A percentile compares a stretch with the other conserved stretches of the same genome.
Evolutionary conservation across 2,888 invertebrate genomes (phyloP).

Genomic region (Sericinus montela): DNA sequence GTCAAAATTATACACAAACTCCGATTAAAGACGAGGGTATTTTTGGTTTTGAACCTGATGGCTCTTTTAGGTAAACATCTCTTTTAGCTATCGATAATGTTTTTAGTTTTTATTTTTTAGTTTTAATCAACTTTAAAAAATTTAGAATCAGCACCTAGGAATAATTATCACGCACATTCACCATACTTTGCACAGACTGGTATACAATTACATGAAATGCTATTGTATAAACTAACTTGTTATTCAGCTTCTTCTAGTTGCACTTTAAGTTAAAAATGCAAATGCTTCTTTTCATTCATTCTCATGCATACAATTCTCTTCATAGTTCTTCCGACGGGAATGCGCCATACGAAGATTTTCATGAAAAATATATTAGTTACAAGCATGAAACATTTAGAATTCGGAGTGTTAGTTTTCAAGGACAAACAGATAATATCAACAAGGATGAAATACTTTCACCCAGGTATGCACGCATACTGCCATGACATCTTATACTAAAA

Average conservation of each 20-base stretch:
- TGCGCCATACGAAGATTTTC: slow-evolving; percentile 86
- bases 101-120: not conserved
- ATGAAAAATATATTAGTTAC: slow-evolving; percentile 87
- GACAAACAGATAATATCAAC: slow-evolving; percentile 64
- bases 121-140: not conserved
- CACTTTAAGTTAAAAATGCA: slow-evolving; percentile 25
- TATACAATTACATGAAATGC: not conserved
- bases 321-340: slow-evolving; percentile 78
- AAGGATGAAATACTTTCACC: slow-evolving; percentile 52
- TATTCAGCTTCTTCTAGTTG: slow-evolving; percentile 25
- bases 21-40: slow-evolving; percentile 81
- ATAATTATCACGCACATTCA: slow-evolving; percentile 9
- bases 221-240: slow-evolving; percentile 4
- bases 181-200: slow-evolving; percentile 1
- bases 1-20: slow-evolving; percentile 75
- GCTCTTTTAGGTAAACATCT: slow-evolving; percentile 64
- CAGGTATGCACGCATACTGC: slow-evolving; percentile 50
- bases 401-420: slow-evolving; percentile 86
- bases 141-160: slow-evolving; percentile 4
- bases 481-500: too few species aligned
- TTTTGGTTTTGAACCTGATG: slow-evolving; percentile 74
- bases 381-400: slow-evolving; percentile 86
- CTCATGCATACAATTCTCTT: slow-evolving; percentile 67
- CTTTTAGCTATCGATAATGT: not conserved
- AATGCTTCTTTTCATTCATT: slow-evolving; percentile 51